These are phyloP conservation scores for Oncorhynchus gorbuscha DNA, from an alignment of 2,113 vertebrate genomes.

Conservation along the genomic window DNA sequence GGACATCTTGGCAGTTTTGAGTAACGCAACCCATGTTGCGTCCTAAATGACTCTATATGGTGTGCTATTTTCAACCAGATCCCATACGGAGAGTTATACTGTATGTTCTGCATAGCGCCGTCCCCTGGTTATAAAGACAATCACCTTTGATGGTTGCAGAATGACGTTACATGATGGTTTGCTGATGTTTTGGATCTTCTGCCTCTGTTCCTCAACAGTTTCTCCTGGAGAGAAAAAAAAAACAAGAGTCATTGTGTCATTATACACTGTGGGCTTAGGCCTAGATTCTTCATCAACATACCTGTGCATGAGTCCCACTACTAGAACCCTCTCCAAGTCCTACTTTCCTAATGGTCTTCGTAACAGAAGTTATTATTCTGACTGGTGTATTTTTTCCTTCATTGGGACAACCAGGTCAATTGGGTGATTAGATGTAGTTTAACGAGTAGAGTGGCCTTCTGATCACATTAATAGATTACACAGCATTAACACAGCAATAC, in stretches of 20 bases:
- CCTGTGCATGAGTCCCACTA: neutral
- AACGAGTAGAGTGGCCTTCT: constrained; percentile 56
- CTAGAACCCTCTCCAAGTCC: neutral
- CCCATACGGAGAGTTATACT: too few species aligned
- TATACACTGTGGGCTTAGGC: neutral
- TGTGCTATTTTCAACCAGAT: too few species aligned
- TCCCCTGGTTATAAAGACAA: neutral
- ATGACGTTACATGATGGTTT: constrained; percentile 65
- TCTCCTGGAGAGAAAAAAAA: constrained; percentile 75
- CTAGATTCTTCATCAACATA: neutral
- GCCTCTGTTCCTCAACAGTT: constrained; percentile 73
- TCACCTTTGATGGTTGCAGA: constrained; percentile 78
- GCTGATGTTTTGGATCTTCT: constrained; percentile 56
- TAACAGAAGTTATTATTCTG: constrained; percentile 25
- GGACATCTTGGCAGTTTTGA: too few species aligned
- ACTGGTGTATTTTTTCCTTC: constrained; percentile 24
- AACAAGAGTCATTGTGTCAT: neutral
- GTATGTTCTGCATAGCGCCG: neutral
- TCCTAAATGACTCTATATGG: neutral
- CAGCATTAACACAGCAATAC: constrained; percentile 46
- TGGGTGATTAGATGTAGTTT: constrained; percentile 65
- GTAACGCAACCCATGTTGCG: neutral
- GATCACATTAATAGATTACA: constrained; percentile 64
- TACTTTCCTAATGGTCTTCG: neutral
- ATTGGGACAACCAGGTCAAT: constrained; percentile 54